A percentile compares a stretch with the other conserved stretches of the same genome.
These are phyloP conservation scores for Xyrauchen texanus DNA, from an alignment of 2,113 vertebrate species.

Conservation along the genomic window DNA sequence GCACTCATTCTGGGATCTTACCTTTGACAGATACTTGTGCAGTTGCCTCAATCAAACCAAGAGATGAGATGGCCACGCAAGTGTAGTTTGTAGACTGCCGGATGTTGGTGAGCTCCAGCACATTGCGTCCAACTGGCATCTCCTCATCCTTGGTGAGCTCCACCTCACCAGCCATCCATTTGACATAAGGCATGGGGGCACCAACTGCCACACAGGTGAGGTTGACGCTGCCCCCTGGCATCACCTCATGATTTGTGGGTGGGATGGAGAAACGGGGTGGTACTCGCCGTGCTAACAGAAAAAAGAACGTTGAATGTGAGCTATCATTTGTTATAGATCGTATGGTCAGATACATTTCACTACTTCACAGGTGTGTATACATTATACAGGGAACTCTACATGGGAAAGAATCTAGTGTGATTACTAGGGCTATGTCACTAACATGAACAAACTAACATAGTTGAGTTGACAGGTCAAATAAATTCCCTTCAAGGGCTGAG, in stretches of 20 bases:
- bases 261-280: slow-evolving; percentile 98
- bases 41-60: slow-evolving; percentile 91
- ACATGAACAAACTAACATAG: slow-evolving; percentile 24
- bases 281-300: slow-evolving; percentile 89
- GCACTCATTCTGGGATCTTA: slow-evolving; percentile 58
- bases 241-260: slow-evolving; percentile 93
- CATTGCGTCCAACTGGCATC: slow-evolving; percentile 92
- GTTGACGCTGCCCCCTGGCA: slow-evolving; percentile 95
- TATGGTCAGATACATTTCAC: no score
- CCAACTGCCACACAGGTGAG: slow-evolving; percentile 96
- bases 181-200: slow-evolving; percentile 95
- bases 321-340: no score
- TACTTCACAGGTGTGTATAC: no score
- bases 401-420: background rate
- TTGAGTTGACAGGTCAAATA: background rate
- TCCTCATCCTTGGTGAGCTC: slow-evolving; percentile 92
- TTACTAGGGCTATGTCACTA: background rate
- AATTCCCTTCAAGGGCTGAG: slow-evolving; percentile 4
- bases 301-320: background rate
- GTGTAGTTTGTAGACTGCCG: slow-evolving; percentile 92
- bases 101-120: slow-evolving; percentile 90
- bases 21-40: slow-evolving; percentile 97
- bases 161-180: slow-evolving; percentile 87
- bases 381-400: no score
- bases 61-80: slow-evolving; percentile 92